Percentiles rank a stretch among this genome's conserved stretches.
Conservation (phyloP, 2,797 vertebrate genomes). For the Chiloscyllium punctatum region DNA sequence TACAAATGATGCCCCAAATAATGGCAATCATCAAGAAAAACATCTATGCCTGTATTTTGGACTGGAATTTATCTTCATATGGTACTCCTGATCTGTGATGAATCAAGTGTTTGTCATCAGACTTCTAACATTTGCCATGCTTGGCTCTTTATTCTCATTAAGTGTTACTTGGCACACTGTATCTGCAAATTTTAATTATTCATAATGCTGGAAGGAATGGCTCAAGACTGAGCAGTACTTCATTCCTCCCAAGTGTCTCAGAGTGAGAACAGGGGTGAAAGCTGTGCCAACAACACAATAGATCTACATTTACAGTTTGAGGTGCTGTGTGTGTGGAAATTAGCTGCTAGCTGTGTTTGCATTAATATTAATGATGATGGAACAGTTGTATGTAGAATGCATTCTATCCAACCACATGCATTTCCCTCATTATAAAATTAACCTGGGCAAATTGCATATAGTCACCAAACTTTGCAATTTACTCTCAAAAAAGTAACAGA, state of each 20-base stretch:
- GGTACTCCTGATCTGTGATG: background rate
- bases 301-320: background rate
- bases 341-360: background rate
- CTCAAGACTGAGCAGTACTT: background rate
- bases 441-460: background rate
- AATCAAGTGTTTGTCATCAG: background rate
- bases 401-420: background rate
- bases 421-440: background rate
- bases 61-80: background rate
- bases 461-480: background rate
- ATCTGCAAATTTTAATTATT: slow-evolving; percentile 12
- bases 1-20: background rate
- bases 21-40: background rate
- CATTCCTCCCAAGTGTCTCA: background rate
- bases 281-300: background rate
- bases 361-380: background rate
- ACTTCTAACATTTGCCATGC: background rate
- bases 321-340: too few relatives aligned
- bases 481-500: background rate
- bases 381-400: background rate
- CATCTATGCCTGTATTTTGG: background rate
- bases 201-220: background rate
- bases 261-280: background rate
- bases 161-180: background rate
- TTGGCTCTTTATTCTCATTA: background rate